A percentile compares a stretch with the other conserved stretches of the same genome.
These are phyloP conservation scores for Sinosuthora webbiana DNA, from an alignment of 2,113 vertebrate genomes.

Conservation along the genomic window DNA sequence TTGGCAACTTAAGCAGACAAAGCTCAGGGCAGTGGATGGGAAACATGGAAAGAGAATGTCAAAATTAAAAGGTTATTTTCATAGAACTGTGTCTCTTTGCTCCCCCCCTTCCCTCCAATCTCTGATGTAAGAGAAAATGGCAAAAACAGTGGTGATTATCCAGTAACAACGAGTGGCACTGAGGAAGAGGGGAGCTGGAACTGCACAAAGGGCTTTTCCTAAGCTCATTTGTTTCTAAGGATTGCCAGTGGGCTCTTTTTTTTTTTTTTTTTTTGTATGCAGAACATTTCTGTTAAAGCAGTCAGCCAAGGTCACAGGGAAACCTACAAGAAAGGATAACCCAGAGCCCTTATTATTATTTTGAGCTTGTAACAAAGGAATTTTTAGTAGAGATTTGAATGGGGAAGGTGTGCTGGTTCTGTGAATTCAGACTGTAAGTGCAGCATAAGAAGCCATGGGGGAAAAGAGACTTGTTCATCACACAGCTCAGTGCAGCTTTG, in stretches of 20 bases:
- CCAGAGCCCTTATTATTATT: conserved; percentile 22
- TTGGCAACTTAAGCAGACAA: neutral
- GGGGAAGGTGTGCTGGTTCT: neutral
- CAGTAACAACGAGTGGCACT: neutral
- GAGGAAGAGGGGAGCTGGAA: neutral
- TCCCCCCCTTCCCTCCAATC: neutral
- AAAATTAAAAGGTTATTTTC: neutral
- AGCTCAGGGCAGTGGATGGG: neutral
- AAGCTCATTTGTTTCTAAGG: conserved; percentile 28
- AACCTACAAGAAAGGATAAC: conserved; percentile 27
- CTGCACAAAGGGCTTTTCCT: neutral
- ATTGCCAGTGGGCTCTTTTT: neutral
- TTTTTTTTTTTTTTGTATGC: neutral
- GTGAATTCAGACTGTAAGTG: neutral
- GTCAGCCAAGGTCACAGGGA: conserved; percentile 39
- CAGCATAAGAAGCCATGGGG: neutral
- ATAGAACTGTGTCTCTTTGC: neutral
- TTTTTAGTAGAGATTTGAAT: conserved; percentile 1
- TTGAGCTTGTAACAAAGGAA: neutral
- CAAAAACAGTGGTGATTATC: neutral
- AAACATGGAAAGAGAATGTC: neutral
- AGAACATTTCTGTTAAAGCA: neutral
- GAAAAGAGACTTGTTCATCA: neutral
- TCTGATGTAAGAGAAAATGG: neutral
- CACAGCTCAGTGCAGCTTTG: neutral